phyloP scores from a whole-genome alignment of 2,113 vertebrate species.

The Varanus salvator region DNA sequence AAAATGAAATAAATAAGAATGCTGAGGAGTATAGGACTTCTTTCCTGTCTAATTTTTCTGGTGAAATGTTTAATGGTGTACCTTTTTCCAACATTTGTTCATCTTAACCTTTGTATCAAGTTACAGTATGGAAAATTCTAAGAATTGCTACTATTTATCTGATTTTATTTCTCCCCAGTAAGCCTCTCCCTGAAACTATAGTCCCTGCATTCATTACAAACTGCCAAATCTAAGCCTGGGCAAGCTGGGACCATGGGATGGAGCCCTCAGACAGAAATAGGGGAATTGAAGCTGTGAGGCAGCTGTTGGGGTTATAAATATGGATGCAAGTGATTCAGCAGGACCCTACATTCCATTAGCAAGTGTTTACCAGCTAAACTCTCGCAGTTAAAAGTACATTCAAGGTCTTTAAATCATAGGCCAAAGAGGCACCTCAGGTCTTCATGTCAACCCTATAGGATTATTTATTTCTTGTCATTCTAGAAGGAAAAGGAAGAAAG shows the following conservation, averaged over 20 bases:
- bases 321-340: conserved; percentile 39
- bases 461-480: accelerated
- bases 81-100: background rate
- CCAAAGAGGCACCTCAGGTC: conserved; percentile 18
- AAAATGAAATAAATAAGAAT: no score
- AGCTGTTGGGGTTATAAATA: conserved; percentile 49
- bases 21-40: no score
- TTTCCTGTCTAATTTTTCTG: background rate
- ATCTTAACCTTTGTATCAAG: background rate
- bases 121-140: background rate
- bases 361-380: conserved; percentile 47
- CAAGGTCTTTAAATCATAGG: conserved; percentile 34
- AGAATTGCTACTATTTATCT: background rate
- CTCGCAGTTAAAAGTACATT: background rate
- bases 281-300: conserved; percentile 3
- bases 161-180: background rate
- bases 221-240: background rate
- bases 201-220: background rate
- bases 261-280: conserved; percentile 1
- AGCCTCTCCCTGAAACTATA: background rate
- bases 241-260: background rate
- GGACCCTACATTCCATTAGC: conserved; percentile 3
- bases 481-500: background rate
- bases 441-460: accelerated
- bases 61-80: no score